phyloP scores from a whole-genome alignment of 2,888 invertebrate species.

The Amblyjoppa fuscipennis region DNA sequence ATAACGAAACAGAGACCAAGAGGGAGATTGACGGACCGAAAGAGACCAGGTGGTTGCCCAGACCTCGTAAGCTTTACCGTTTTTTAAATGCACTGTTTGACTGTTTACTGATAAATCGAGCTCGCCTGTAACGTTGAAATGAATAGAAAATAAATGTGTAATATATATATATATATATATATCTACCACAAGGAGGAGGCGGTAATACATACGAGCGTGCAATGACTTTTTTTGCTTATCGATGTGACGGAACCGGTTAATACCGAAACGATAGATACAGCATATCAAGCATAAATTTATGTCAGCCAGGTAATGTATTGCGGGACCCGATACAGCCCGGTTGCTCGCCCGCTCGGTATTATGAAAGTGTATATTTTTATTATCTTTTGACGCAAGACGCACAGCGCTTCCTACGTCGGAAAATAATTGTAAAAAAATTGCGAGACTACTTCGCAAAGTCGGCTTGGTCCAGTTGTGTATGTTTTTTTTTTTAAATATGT shows the following conservation, averaged over 20 bases:
- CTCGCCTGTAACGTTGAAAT: slow-evolving; percentile 23
- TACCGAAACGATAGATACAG: slow-evolving; percentile 22
- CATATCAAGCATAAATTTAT: slow-evolving; percentile 26
- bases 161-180: background rate
- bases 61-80: background rate
- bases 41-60: slow-evolving; percentile 10
- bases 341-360: background rate
- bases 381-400: background rate
- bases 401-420: background rate
- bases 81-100: background rate
- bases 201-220: slow-evolving; percentile 36
- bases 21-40: background rate
- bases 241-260: slow-evolving; percentile 53
- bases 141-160: background rate
- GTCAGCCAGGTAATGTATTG: slow-evolving; percentile 38
- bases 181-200: background rate
- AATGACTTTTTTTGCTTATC: slow-evolving; percentile 63
- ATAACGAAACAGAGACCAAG: slow-evolving; percentile 21
- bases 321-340: slow-evolving; percentile 1
- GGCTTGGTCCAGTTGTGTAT: background rate
- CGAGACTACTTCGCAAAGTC: background rate
- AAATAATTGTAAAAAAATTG: background rate
- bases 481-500: background rate
- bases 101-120: background rate
- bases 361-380: slow-evolving; percentile 8